Conservation (phyloP, 2,888 invertebrate genomes). For the Apodemia zela region DNA sequence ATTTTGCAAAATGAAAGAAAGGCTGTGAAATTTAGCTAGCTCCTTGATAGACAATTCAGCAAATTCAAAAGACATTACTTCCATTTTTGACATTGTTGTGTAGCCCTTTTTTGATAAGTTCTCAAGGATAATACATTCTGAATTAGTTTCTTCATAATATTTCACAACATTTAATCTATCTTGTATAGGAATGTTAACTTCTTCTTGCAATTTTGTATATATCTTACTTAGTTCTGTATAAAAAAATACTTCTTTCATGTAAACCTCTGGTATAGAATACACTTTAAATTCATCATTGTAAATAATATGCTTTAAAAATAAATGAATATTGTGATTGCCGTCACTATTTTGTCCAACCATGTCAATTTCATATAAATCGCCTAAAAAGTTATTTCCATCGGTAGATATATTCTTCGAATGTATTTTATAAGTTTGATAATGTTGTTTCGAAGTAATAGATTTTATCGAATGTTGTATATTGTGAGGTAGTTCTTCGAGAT, state of each 20-base stretch:
- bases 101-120: constrained; percentile 44
- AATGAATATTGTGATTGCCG: constrained; percentile 42
- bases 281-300: constrained; percentile 31
- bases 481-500: constrained; percentile 20
- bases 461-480: constrained; percentile 38
- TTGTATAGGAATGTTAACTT: constrained; percentile 38
- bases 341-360: constrained; percentile 41
- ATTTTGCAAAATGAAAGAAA: constrained; percentile 38
- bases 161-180: constrained; percentile 42
- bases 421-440: constrained; percentile 36
- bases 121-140: constrained; percentile 46
- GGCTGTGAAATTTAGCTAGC: constrained; percentile 40
- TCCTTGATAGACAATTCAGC: constrained; percentile 37
- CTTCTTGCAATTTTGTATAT: constrained; percentile 38
- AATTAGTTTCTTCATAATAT: constrained; percentile 39
- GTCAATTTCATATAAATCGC: constrained; percentile 42
- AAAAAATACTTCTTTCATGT: constrained; percentile 40
- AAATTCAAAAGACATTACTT: constrained; percentile 37
- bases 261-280: constrained; percentile 27
- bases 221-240: constrained; percentile 40
- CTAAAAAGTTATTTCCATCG: constrained; percentile 50
- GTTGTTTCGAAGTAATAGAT: constrained; percentile 37
- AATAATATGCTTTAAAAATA: constrained; percentile 48
- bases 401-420: constrained; percentile 35
- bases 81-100: constrained; percentile 34